phyloP scores from a whole-genome alignment of 1,140 invertebrate species.

The Polypedilum pembai region DNA sequence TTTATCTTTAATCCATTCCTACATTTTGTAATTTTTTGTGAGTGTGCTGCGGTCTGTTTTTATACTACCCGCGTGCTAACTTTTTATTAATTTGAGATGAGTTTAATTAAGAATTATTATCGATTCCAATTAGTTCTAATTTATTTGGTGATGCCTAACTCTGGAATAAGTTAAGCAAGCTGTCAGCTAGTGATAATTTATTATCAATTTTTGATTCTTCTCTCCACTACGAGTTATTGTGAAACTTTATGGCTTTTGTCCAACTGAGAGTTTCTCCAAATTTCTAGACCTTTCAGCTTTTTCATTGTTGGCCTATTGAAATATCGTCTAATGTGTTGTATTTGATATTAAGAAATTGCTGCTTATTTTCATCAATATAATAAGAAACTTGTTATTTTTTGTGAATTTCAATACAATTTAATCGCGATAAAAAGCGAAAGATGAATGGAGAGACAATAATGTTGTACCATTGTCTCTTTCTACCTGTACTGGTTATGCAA shows the following conservation, averaged over 20 bases:
- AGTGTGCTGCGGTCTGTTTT: not conserved
- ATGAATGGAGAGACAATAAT: slow-evolving; percentile 22
- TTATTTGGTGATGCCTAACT: slow-evolving; percentile 15
- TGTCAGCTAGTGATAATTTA: not conserved
- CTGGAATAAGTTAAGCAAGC: not conserved
- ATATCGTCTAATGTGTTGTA: slow-evolving; percentile 18
- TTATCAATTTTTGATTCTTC: not conserved
- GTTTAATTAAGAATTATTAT: slow-evolving; percentile 28
- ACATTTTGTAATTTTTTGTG: not conserved
- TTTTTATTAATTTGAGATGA: slow-evolving; percentile 23
- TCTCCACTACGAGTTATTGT: not conserved
- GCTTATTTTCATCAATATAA: not conserved
- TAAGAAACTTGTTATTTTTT: not conserved
- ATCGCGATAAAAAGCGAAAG: not conserved
- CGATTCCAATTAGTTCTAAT: slow-evolving; percentile 19
- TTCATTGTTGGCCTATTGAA: not conserved
- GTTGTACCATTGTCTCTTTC: slow-evolving; percentile 22
- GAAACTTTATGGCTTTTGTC: not conserved
- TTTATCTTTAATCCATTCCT: not conserved
- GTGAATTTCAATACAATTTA: slow-evolving; percentile 9
- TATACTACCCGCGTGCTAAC: not conserved
- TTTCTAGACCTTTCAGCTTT: not conserved
- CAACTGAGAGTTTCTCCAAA: not conserved
- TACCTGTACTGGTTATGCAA: not conserved
- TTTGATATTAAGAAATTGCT: not conserved